Evolutionary conservation across 2,113 vertebrate genomes (phyloP), one percentile per base, ranked within the genome.

Genomic region (Paradoxurus hermaphroditus): DNA sequence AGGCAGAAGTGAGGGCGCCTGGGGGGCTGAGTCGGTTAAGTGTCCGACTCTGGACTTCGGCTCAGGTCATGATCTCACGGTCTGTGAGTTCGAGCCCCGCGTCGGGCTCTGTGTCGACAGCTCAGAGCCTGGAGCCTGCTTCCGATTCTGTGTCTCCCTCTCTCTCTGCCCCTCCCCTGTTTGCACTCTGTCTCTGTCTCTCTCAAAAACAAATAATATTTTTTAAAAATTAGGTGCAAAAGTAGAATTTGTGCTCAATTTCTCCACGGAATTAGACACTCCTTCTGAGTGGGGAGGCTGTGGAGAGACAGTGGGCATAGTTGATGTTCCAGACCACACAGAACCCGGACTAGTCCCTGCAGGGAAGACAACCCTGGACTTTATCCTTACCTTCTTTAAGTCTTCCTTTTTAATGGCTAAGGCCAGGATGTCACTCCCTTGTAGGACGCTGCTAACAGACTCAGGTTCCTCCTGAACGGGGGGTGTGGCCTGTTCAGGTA

Each of bases 311-410:
- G 11, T 53, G 72, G 62, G 1, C 6, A 3, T 6, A 25, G 68
- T 23, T 59, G 34, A 49, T 16, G 36, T 81, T 94, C 59, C 21
- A n/a, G 85, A 44, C n/a, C 34, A n/a, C 65, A 15, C 8, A 44
- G 39, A 36, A 34, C 27, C 53, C 16, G 27, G n/a, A 11, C 25
- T 23, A 1, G 18, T 4, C 49, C 27, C 19, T 4, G 36, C 68
- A 11, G 81, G 15, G 7, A 44, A 82, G n/a, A 82, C 56, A n/a
- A 7, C 39, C 34, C 19, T 56, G 18, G n/a, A 0, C 25, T 4
- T 13, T 36, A 29, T 29, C 94, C 97, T 49, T 97, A 99, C 99
- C 98, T 99, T 99, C 81, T 98, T 78, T 75, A 99, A 95, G 59
- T 99, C 98, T 62, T 98, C 98, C 51, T 87, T 59, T 59, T 97